A percentile compares a stretch with the other conserved stretches of the same genome.
phyloP scores from a whole-genome alignment of 2,113 vertebrate genomes.

The Cyrtonyx montezumae region DNA sequence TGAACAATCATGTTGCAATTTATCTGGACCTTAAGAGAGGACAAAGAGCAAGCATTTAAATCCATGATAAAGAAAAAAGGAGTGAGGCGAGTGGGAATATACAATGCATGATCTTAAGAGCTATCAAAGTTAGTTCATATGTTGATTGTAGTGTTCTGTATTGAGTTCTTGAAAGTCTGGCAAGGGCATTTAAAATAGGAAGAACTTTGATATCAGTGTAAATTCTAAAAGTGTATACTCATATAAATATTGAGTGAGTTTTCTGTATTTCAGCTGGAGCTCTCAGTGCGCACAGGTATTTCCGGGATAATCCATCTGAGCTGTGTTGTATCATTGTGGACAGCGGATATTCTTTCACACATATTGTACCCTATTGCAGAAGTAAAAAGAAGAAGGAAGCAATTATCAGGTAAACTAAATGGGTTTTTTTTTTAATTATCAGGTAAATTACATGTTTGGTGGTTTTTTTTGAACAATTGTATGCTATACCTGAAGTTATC shows the following conservation, averaged over 20 bases:
- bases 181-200: neutral
- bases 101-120: neutral
- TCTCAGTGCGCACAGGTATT: slow-evolving; percentile 91
- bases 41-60: neutral
- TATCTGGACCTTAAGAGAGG: neutral
- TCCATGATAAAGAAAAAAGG: neutral
- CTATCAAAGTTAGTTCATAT: neutral
- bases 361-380: slow-evolving; percentile 93
- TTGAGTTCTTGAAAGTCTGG: neutral
- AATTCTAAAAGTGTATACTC: neutral
- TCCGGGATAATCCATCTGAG: slow-evolving; percentile 88
- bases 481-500: neutral
- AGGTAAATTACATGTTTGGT: slow-evolving; percentile 78
- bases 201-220: neutral
- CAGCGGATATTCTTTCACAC: slow-evolving; percentile 96
- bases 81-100: neutral
- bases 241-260: neutral
- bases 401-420: slow-evolving; percentile 89
- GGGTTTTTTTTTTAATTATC: too few species aligned
- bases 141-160: neutral
- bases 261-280: slow-evolving; percentile 86
- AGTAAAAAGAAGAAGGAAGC: slow-evolving; percentile 96
- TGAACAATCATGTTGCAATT: neutral
- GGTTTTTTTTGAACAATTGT: neutral
- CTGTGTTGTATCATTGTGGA: slow-evolving; percentile 96